Evolutionary conservation across 2,888 invertebrate genomes (phyloP).

Genomic region (Junonia oenone): DNA sequence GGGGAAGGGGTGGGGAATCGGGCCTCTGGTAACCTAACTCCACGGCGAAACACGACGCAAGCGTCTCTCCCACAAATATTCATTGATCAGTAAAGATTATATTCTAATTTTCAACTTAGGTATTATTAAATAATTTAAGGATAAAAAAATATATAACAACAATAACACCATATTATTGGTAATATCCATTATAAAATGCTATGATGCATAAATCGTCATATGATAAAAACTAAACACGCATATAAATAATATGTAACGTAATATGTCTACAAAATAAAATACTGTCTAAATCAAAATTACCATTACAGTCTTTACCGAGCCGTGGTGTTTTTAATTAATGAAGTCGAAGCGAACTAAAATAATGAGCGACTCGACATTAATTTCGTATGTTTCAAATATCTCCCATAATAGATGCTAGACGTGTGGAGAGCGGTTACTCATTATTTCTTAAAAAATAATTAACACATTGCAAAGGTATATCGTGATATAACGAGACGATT

Average conservation of each 20-base stretch:
- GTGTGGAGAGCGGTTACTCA: background rate
- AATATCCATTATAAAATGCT: too few species aligned
- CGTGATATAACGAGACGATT: background rate
- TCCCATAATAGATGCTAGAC: background rate
- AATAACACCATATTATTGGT: too few species aligned
- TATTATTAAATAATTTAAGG: too few species aligned
- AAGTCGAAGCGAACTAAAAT: slow-evolving; percentile 42
- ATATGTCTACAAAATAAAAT: background rate
- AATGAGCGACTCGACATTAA: slow-evolving; percentile 39
- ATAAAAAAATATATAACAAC: too few species aligned
- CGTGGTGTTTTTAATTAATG: slow-evolving; percentile 65
- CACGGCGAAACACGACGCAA: too few species aligned
- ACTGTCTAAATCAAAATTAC: slow-evolving; percentile 6
- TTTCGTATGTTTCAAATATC: background rate
- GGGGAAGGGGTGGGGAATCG: too few species aligned
- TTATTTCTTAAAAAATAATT: background rate
- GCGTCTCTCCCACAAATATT: too few species aligned
- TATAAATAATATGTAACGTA: background rate
- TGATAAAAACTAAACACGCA: too few species aligned
- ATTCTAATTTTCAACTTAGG: too few species aligned
- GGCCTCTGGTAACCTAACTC: too few species aligned
- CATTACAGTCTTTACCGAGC: slow-evolving; percentile 35
- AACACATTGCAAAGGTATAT: background rate
- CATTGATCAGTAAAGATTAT: too few species aligned
- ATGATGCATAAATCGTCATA: too few species aligned